Base-by-base conservation (phyloP, 2,113 vertebrate genomes). In the Zosterops lateralis region DNA sequence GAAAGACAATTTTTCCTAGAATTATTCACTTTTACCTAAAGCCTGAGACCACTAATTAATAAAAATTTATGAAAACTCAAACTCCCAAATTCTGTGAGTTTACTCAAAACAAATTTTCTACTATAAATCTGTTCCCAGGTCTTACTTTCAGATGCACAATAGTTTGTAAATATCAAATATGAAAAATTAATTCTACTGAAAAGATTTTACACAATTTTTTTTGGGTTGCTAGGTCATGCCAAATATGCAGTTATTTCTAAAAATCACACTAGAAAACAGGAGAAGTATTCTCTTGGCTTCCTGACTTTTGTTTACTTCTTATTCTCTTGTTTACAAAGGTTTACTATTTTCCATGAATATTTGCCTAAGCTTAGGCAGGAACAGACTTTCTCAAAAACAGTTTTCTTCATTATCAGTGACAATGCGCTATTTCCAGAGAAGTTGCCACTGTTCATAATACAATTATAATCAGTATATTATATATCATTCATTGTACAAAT, bases 361-460 rank as follows among this genome's bases (percentile, higher is more conserved):
- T 90, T 97, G 64, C 89, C 76, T 94, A 92, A 96, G 42, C 83
- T 89, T 92, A 93, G 72, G 78, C 85, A 92, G 88, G 61, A 88
- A 57, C 57, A 91, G 67, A 89, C 53, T 68, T 94, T 91, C 92
- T 97, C 95, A 79, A 95, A 96, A 97, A 81, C n/a, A 89, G 62
- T 74, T 93, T 95, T 97, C 96, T 96, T 57, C 72, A 75, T 92
- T 80, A 89, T 82, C 87, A 92, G 50, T 73, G 61, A 53, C 92
- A 96, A 76, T 93, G 80, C 48, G 92, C 90, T 92, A 38, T 95
- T 93, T 96, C 88, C 96, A 94, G 64, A 93, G 85, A 96, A 89
- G 84, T 67, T 96, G 70, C 31, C 34, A 77, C 47, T 65, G 74
- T 94, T 88, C 57, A 18, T 88, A 48, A 73, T 76, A 85, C 7